Base-by-base conservation (phyloP, 1,140 invertebrate species). In the Camponotus vicinus region DNA sequence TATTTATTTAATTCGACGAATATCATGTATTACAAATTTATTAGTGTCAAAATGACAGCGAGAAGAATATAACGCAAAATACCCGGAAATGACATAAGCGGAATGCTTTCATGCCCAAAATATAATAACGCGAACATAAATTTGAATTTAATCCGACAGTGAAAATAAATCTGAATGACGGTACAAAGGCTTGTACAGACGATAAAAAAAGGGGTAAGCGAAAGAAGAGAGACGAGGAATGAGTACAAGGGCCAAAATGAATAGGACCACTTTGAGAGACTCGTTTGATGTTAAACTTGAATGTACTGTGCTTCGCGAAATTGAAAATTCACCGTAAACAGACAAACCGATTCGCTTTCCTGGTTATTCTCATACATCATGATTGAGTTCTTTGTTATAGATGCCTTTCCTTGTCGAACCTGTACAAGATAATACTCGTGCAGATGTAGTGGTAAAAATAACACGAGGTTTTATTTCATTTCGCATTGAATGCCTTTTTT, bases 141-240 rank as follows among this genome's bases (percentile, higher is more conserved):
- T 88, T 86, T 78, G 37, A 71, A 78, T 82, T 83, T 70, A 88
- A 88, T 55, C 55, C 34, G 87, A 88, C 85, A 86, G 78, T 86
- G 85, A 63, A 76, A 69, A 76, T 83, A 77, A 71, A 82, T 69
- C 75, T 83, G 78, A 82, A 77, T 77, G 85, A 55, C 32, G 71
- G 66, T 83, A 83, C 71, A 88, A 88, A 88, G 85, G 70, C 55
- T 73, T 69, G 66, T 27, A 37, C 70, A 84, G 76, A 82, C 27
- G 77, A 76, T 86, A 86, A 88, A 86, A 82, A 86, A 77, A 76
- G 37, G 15, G 57, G 37, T 32, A 78, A 59, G 15, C 18, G 55
- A 55, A 15, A 32, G 15, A 55, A 63, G 59, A 69, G 45, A 73
- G 61, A 59, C 49, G 49, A 80, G 59, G 55, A 27, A 80, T 15